Conservation (phyloP, 2,797 vertebrate species). For the Dromococcyx pavoninus region DNA sequence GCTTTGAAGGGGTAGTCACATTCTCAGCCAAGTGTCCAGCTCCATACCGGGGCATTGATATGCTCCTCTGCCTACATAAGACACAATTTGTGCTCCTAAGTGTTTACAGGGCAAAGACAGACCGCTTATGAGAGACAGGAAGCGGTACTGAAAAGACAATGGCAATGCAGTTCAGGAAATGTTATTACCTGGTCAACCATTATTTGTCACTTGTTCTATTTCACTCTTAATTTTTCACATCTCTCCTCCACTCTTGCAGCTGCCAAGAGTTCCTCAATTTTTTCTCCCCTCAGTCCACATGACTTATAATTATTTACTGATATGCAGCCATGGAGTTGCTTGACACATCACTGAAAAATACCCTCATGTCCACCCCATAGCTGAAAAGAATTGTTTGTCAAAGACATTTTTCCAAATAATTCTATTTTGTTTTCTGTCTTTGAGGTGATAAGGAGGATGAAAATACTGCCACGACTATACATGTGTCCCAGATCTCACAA, state of each 20-base stretch:
- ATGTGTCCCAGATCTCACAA: background rate
- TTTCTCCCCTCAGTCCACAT: rapidly evolving
- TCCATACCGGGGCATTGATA: background rate
- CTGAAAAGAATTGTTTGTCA: background rate
- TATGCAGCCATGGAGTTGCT: background rate
- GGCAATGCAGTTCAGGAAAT: background rate
- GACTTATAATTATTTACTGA: background rate
- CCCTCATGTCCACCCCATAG: background rate
- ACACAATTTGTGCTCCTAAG: background rate
- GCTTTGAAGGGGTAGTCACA: background rate
- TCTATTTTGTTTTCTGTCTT: background rate
- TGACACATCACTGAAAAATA: background rate
- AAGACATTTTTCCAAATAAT: background rate
- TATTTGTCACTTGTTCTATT: background rate
- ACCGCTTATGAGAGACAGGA: background rate
- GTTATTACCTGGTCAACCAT: background rate
- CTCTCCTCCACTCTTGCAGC: background rate
- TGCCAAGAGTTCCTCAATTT: background rate
- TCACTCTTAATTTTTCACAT: background rate
- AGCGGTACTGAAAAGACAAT: background rate
- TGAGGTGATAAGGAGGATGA: background rate
- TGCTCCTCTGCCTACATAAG: background rate
- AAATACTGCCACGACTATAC: background rate
- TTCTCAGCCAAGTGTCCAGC: background rate
- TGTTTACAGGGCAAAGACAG: background rate